phyloP scores from a whole-genome alignment of 2,797 vertebrate species.

The Oceanodroma leucorhoa region DNA sequence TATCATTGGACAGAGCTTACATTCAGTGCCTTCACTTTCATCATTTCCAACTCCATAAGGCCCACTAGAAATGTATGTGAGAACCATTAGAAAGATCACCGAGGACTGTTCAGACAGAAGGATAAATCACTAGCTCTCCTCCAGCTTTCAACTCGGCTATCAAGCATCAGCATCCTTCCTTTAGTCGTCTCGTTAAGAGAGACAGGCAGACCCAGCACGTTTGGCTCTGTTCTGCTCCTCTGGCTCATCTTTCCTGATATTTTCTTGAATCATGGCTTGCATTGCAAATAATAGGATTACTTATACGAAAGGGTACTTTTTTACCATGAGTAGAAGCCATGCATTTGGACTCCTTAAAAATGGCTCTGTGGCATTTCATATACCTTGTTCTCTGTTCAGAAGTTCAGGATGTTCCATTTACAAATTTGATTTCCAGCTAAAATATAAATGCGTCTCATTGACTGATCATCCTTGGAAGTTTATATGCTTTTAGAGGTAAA shows the following conservation, averaged over 20 bases:
- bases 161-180: background rate
- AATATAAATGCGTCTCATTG: background rate
- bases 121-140: background rate
- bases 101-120: background rate
- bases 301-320: background rate
- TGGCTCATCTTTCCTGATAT: background rate
- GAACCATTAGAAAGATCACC: background rate
- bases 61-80: background rate
- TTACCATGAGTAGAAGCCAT: background rate
- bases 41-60: background rate
- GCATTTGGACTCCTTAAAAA: background rate
- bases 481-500: conserved; percentile 28
- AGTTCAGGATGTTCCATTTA: conserved; percentile 17
- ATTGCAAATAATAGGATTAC: background rate
- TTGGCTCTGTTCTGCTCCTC: background rate
- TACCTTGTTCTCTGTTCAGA: background rate
- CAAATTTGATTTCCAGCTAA: conserved; percentile 6
- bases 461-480: conserved; percentile 40
- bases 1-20: background rate
- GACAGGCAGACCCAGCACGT: background rate
- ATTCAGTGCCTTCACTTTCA: background rate
- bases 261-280: background rate
- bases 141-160: background rate
- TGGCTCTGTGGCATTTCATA: background rate
- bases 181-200: background rate